Base-by-base conservation (phyloP, 2,888 invertebrate species). In the Laspeyria flexula region DNA sequence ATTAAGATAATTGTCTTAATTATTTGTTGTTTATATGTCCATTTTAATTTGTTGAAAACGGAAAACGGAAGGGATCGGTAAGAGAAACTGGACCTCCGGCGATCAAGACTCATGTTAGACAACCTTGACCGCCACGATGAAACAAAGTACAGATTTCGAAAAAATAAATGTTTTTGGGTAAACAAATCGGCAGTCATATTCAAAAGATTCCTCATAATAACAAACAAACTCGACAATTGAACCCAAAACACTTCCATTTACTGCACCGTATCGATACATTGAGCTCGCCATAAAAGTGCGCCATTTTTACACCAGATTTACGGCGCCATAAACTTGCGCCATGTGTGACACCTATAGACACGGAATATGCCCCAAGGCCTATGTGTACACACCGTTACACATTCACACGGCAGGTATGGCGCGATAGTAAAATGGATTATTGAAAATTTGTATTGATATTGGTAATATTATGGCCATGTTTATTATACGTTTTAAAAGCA, bases 241-340 rank as follows among this genome's bases (percentile, higher is more conserved):
- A 49, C 18, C 35, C 37, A 23, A 42, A 42, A 30, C n/a, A 30
- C 11, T 16, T 10, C 12, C 27, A 49, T 63, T 44, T 21, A 56
- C 13, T 55, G 43, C 50, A 47, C 47, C 56, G 48, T 44, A 45
- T 49, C 38, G 16, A 25, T 40, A 33, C 55, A 40, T 42, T 37
- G 44, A 40, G 33, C 45, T 33, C 34, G 25, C 38, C 40, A 66
- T 64, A 64, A 55, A 65, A 55, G 49, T 42, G 15, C 11, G 34
- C 37, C 15, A 46, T 48, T 58, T 66, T 55, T 47, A 45, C 58
- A 58, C 35, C 57, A 55, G 48, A 51, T 67, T 61, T 67, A 55
- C 39, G 38, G 25, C 10, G 2, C 48, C 37, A 61, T 66, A 66
- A 66, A 66, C 37, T 35, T 35, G 40, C 37, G 45, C 47, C 51